A percentile compares a stretch with the other conserved stretches of the same genome.
Evolutionary conservation across 2,113 vertebrate genomes (phyloP).

Genomic region (Neolamprologus ventralis): DNA sequence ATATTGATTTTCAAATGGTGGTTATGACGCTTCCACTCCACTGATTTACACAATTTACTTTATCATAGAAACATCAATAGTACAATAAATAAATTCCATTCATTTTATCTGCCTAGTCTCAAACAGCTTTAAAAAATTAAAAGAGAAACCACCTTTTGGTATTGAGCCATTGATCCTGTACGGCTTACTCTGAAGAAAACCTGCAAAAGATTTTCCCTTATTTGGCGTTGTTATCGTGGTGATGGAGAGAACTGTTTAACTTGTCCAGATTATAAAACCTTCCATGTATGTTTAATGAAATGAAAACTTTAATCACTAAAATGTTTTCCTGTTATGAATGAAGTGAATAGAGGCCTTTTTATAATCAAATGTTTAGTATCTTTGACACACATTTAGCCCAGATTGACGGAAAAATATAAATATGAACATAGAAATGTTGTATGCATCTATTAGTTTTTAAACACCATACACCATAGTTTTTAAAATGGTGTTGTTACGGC

Average conservation of each 20-base stretch:
- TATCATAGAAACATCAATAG: not conserved
- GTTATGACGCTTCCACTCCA: not conserved
- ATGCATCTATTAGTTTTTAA: not conserved
- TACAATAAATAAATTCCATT: not conserved
- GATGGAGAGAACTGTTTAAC: not conserved
- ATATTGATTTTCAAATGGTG: not conserved
- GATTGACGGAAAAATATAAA: not conserved
- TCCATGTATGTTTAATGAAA: not conserved
- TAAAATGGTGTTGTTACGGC: not conserved
- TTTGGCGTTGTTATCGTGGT: not conserved
- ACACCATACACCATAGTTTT: not conserved
- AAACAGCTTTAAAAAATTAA: not conserved
- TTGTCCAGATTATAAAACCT: not conserved
- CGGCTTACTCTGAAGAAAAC: not conserved
- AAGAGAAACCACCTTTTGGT: not conserved
- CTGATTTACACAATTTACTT: not conserved
- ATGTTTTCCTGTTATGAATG: not conserved
- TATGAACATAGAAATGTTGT: not conserved
- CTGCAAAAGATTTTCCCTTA: not conserved
- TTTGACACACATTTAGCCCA: not conserved
- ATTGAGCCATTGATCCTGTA: not conserved
- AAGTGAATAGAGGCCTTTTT: not conserved
- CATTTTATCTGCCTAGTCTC: not conserved
- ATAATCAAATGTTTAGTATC: not conserved
- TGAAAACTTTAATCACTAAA: not conserved